These are phyloP conservation scores for Sebastes flavidus DNA, from an alignment of 2,797 vertebrate genomes.

Conservation along the genomic window DNA sequence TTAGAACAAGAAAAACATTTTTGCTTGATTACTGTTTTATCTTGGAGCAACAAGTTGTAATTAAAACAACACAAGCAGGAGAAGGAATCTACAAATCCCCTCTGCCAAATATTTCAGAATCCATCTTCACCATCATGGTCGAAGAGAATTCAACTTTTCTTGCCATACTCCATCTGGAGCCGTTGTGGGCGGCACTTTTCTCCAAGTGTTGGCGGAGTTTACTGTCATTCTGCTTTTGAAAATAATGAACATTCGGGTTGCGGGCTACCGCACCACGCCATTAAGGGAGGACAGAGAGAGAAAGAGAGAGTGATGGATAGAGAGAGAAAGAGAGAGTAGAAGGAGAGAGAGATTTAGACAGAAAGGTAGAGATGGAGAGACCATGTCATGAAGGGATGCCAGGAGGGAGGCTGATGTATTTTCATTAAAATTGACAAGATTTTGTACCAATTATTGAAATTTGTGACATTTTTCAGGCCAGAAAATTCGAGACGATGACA, in stretches of 20 bases:
- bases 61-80: conserved; percentile 25
- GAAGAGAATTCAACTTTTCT: conserved; percentile 37
- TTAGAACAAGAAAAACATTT: conserved; percentile 26
- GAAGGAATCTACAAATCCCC: background rate
- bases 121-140: conserved; percentile 13
- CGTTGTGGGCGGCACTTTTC: conserved; percentile 36
- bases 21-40: conserved; percentile 52
- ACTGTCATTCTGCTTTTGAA: conserved; percentile 50
- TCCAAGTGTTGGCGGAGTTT: conserved; percentile 41
- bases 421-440: background rate
- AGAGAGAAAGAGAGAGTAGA: background rate
- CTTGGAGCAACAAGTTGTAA: conserved; percentile 2
- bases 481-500: background rate
- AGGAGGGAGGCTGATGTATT: background rate
- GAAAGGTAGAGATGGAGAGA: conserved; percentile 7
- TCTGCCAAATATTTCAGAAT: conserved; percentile 39
- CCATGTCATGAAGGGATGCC: background rate
- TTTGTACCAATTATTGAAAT: background rate
- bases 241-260: conserved; percentile 51
- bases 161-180: conserved; percentile 53
- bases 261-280: conserved; percentile 9
- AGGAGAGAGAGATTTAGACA: background rate
- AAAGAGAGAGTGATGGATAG: background rate
- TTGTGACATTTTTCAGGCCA: background rate
- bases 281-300: conserved; percentile 7